Conservation (phyloP, 1,140 invertebrate species). For the Protaetia brevitarsis region DNA sequence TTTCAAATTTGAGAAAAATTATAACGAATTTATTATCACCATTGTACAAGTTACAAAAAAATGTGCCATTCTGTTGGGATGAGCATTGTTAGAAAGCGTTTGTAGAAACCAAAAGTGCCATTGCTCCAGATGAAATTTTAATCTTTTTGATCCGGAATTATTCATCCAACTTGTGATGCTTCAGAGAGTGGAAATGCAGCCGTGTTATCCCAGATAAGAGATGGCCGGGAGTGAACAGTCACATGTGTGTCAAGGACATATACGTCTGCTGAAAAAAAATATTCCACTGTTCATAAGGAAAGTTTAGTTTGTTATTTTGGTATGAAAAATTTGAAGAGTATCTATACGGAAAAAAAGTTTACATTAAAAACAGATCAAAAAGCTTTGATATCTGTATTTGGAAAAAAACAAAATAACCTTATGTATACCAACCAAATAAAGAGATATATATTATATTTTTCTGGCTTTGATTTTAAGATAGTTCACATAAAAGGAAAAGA, state of each 20-base stretch:
- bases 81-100: constrained; percentile 34
- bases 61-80: constrained; percentile 30
- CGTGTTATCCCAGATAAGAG: constrained; percentile 29
- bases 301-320: too few relatives aligned
- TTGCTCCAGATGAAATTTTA: constrained; percentile 35
- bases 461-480: too few relatives aligned
- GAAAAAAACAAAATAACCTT: too few relatives aligned
- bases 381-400: too few relatives aligned
- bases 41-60: constrained; percentile 38
- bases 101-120: constrained; percentile 35
- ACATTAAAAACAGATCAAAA: too few relatives aligned
- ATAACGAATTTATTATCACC: constrained; percentile 33
- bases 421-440: too few relatives aligned
- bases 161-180: constrained; percentile 32
- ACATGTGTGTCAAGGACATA: neutral
- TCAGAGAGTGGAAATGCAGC: constrained; percentile 27
- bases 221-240: neutral
- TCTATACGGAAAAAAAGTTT: too few relatives aligned
- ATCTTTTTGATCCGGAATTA: constrained; percentile 31
- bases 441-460: too few relatives aligned
- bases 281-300: too few relatives aligned
- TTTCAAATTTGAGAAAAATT: constrained; percentile 38
- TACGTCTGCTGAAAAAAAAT: too few relatives aligned
- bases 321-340: too few relatives aligned
- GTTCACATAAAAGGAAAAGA: too few relatives aligned